A percentile compares a stretch with the other conserved stretches of the same genome.
These are phyloP conservation scores for Lagenorhynchus albirostris DNA, from an alignment of 2,113 vertebrate genomes.

Conservation along the genomic window DNA sequence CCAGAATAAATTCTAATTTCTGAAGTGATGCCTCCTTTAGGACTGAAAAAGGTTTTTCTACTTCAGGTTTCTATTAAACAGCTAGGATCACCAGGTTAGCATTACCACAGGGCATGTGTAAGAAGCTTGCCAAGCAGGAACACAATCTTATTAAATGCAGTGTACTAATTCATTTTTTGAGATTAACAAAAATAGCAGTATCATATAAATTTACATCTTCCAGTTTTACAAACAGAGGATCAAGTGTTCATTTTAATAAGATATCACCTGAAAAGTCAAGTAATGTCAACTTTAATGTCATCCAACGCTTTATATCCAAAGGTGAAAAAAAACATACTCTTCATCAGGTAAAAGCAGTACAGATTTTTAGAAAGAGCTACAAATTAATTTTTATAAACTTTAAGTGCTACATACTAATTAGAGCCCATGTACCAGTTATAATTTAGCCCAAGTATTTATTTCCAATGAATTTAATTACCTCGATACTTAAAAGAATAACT, in stretches of 20 bases:
- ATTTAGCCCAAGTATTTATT: neutral
- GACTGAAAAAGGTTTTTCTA: constrained; percentile 10
- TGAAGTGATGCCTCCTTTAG: constrained; percentile 28
- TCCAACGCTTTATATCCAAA: constrained; percentile 7
- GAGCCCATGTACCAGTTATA: neutral
- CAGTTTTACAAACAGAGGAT: neutral
- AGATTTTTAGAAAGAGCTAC: constrained; percentile 33
- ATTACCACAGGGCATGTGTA: neutral
- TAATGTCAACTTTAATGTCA: neutral
- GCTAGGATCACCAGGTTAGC: neutral
- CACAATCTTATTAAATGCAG: neutral
- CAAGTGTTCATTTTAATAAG: neutral
- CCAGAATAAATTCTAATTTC: neutral
- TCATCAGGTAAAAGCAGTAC: neutral
- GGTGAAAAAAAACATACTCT: neutral
- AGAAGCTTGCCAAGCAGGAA: neutral
- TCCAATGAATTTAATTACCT: constrained; percentile 19
- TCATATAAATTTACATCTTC: neutral
- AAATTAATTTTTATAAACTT: constrained; percentile 25
- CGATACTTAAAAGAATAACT: constrained; percentile 15
- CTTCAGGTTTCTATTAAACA: neutral
- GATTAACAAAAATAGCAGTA: neutral
- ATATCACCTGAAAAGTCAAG: neutral
- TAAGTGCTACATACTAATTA: neutral
- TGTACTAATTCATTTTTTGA: constrained; percentile 39